Base-by-base conservation (phyloP, 2,113 vertebrate species). In the Nymphicus hollandicus region DNA sequence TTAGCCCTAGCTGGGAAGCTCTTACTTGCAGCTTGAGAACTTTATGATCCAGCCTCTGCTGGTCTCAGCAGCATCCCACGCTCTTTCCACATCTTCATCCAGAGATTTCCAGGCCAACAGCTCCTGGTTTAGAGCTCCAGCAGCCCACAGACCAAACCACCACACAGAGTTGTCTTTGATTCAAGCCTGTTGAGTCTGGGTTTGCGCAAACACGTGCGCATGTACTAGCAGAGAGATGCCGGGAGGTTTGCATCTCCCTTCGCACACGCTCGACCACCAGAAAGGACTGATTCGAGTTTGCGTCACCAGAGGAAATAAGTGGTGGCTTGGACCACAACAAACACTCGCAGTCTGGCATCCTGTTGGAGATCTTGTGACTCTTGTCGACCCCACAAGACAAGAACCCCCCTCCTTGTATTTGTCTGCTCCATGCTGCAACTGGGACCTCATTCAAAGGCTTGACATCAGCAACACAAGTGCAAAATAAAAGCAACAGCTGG, bases 401-500 rank as follows among this genome's bases (percentile, higher is more conserved):
- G 83, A 93, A 66, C 0, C 3, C 13, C 56, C 37, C n/a, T 70
- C 79, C 60, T 84, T 86, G 86, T 55, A 29, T 35, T 46, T 0
- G 2, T 27, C 86, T 77, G 71, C 35, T 83, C 68, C 3, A 1
- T 1, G 0, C 37, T 53, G 37, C 10, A 73, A 29, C 0, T 0
- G 22, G 6, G 71, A 13, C 55, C 86, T 63, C 4, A 23, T 83
- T 94, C 91, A 93, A 92, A 94, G 76, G 46, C 46, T 83, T 78
- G 79, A 92, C 91, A 92, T 89, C 73, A 74, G 65, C 61, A 89
- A 64, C 83, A 78, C 44, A 22, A 93, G 89, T 1, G 22, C 33
- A 74, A 89, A 96, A 91, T 68, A 91, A 91, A 95, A 93, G 65
- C 65, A 68, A 81, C 65, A 63, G 44, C 46, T 96, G 96, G 96